These are phyloP conservation scores for Bostrychus sinensis DNA, from an alignment of 2,113 vertebrate species.

Conservation along the genomic window DNA sequence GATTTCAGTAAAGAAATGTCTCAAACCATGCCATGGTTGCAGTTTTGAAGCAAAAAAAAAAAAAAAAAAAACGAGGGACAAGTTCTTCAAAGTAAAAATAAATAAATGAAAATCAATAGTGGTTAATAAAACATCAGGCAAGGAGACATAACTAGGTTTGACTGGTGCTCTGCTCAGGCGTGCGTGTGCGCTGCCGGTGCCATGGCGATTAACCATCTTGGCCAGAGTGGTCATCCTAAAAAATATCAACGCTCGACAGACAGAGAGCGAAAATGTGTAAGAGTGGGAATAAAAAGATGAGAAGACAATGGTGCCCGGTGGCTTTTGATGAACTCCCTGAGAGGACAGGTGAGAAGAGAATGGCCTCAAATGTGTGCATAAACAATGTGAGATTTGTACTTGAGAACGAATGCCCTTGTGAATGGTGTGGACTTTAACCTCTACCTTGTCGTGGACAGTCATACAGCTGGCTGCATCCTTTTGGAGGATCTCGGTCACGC, in stretches of 20 bases:
- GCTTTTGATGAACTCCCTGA: constrained; percentile 50
- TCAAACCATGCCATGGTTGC: constrained; percentile 86
- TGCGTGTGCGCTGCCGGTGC: constrained; percentile 89
- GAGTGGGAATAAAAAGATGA: constrained; percentile 57
- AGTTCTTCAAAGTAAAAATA: constrained; percentile 83
- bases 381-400: constrained; percentile 47
- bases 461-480: constrained; percentile 98
- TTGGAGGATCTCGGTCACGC: constrained; percentile 95
- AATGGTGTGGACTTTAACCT: constrained; percentile 34
- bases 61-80: not conserved
- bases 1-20: constrained; percentile 86
- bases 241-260: constrained; percentile 76
- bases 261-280: constrained; percentile 42
- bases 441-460: constrained; percentile 98
- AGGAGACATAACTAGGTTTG: constrained; percentile 95
- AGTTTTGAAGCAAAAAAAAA: constrained; percentile 69
- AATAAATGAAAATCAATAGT: constrained; percentile 92
- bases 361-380: constrained; percentile 52
- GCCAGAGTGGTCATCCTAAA: constrained; percentile 84
- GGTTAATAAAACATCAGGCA: constrained; percentile 99
- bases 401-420: constrained; percentile 32
- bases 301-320: constrained; percentile 51
- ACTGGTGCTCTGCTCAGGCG: constrained; percentile 88
- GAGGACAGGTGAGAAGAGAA: constrained; percentile 59
- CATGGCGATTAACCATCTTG: constrained; percentile 88